Evolutionary conservation across 2,888 invertebrate species (phyloP).

Genomic region (Belgica antarctica): DNA sequence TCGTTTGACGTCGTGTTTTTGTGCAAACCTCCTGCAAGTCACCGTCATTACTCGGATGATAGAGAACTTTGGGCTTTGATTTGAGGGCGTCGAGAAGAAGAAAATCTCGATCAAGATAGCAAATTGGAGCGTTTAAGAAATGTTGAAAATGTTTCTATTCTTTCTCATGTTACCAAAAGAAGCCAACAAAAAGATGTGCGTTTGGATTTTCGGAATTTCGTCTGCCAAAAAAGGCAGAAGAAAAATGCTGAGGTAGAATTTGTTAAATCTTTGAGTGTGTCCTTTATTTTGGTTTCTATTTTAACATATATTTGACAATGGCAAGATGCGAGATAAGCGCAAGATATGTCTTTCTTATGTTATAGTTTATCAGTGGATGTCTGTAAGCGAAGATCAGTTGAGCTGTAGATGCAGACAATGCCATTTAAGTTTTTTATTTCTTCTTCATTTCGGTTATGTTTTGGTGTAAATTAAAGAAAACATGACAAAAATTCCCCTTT

Average conservation of each 20-base stretch:
- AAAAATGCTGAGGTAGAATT: constrained; percentile 26
- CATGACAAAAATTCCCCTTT: constrained; percentile 26
- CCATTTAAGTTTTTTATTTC: constrained; percentile 21
- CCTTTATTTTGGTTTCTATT: constrained; percentile 18
- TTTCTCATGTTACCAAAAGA: background rate
- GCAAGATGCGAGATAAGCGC: constrained; percentile 23
- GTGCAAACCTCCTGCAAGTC: constrained; percentile 24
- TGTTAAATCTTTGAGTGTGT: constrained; percentile 20
- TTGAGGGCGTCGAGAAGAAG: constrained; percentile 14
- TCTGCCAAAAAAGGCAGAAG: constrained; percentile 14
- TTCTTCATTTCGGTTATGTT: constrained; percentile 15
- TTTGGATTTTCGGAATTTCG: constrained; percentile 5
- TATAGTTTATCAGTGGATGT: background rate
- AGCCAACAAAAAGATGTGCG: background rate
- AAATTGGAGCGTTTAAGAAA: constrained; percentile 21
- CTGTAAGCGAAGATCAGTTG: background rate
- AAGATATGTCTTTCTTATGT: constrained; percentile 31
- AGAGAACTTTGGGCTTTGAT: constrained; percentile 8
- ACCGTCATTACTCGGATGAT: constrained; percentile 10
- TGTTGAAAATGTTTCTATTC: constrained; percentile 1
- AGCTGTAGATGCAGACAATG: constrained; percentile 31
- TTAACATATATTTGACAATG: constrained; percentile 32
- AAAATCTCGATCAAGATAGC: constrained; percentile 15
- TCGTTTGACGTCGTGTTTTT: constrained; percentile 11
- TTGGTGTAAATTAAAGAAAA: constrained; percentile 41